phyloP scores from a whole-genome alignment of 1,140 invertebrate genomes.

The Tetragnatha versicolor region DNA sequence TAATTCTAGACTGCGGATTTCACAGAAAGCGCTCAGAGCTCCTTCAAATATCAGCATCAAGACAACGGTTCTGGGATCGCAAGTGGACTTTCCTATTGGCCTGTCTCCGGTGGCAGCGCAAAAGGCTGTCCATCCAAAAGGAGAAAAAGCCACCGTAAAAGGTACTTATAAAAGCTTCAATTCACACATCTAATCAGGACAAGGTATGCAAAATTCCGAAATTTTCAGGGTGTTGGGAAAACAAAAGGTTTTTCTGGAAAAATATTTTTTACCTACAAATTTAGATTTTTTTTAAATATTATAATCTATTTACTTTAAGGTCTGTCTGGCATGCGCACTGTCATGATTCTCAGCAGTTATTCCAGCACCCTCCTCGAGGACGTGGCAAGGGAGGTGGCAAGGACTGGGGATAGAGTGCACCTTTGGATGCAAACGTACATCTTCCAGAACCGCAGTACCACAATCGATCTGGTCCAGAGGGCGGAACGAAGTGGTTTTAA shows the following conservation, averaged over 20 bases:
- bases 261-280: no score
- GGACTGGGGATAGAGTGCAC: conserved; percentile 72
- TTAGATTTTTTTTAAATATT: no score
- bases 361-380: conserved; percentile 89
- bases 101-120: conserved; percentile 83
- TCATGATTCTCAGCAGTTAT: conserved; percentile 86
- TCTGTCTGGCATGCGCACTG: conserved; percentile 68
- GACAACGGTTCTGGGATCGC: conserved; percentile 73
- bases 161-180: no score
- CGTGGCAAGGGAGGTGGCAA: conserved; percentile 74
- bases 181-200: no score
- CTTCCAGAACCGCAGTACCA: conserved; percentile 80
- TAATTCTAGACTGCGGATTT: conserved; percentile 80
- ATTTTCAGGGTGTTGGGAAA: no score
- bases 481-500: conserved; percentile 84
- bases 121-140: conserved; percentile 79
- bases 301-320: not conserved
- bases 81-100: conserved; percentile 81
- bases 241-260: no score
- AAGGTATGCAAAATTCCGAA: no score
- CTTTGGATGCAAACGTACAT: conserved; percentile 94
- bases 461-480: conserved; percentile 75
- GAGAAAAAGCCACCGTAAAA: conserved; percentile 84
- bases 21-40: conserved; percentile 79
- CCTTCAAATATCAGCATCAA: conserved; percentile 73